Percentiles rank a stretch among this genome's conserved stretches.
These are phyloP conservation scores for Sesia bembeciformis DNA, from an alignment of 2,888 invertebrate species.

Conservation along the genomic window DNA sequence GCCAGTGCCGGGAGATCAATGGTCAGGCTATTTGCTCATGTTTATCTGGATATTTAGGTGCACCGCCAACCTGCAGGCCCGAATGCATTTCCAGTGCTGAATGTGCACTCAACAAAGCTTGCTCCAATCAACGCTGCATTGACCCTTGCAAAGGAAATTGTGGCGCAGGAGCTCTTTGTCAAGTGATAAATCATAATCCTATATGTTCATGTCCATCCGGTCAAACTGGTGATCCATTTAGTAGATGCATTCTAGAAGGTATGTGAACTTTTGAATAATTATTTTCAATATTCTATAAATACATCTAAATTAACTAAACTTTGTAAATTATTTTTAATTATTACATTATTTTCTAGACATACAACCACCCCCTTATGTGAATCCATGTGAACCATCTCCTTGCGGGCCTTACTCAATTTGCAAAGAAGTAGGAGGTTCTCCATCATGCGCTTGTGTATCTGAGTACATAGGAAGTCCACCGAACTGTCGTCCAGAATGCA, in stretches of 20 bases:
- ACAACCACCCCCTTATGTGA: constrained; percentile 36
- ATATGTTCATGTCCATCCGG: constrained; percentile 79
- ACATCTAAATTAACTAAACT: constrained; percentile 1
- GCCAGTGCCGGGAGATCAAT: constrained; percentile 78
- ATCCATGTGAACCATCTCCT: constrained; percentile 82
- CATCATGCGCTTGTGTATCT: constrained; percentile 83
- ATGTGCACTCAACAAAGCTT: constrained; percentile 79
- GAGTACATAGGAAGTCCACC: constrained; percentile 81
- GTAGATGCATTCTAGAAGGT: constrained; percentile 78
- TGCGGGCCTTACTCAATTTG: constrained; percentile 84
- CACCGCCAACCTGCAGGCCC: constrained; percentile 81
- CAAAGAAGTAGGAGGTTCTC: constrained; percentile 72
- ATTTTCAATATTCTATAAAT: background rate
- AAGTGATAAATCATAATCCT: constrained; percentile 83
- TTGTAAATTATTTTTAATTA: constrained; percentile 1
- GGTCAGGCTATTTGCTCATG: constrained; percentile 83
- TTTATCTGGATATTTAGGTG: constrained; percentile 77
- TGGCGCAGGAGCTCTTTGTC: constrained; percentile 80
- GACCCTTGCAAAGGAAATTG: constrained; percentile 85
- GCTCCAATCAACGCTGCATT: constrained; percentile 80
- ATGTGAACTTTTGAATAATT: constrained; percentile 13
- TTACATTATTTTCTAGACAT: constrained; percentile 38
- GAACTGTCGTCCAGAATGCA: constrained; percentile 83
- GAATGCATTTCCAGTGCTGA: constrained; percentile 82
- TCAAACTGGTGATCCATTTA: constrained; percentile 83